Conservation (phyloP, 1,140 invertebrate species). For the Scaptomyza montana region DNA sequence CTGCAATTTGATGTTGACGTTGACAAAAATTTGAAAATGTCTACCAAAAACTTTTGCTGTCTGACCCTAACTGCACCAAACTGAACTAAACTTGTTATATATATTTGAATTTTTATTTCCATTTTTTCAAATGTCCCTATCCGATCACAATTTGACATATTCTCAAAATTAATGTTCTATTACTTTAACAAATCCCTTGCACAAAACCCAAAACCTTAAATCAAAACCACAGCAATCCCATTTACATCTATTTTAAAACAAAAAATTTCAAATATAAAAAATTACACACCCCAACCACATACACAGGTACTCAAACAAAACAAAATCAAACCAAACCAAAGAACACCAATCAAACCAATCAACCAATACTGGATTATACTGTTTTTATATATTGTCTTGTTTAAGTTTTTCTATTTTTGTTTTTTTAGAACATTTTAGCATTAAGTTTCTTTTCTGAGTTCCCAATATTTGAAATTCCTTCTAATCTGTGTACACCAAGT, state of each 20-base stretch:
- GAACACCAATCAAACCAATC: constrained; percentile 20
- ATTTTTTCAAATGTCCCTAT: constrained; percentile 42
- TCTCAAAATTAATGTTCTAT: constrained; percentile 24
- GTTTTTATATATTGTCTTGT: constrained; percentile 66
- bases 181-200: constrained; percentile 60
- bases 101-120: constrained; percentile 24
- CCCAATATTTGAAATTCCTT: constrained; percentile 32
- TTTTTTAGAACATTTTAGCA: constrained; percentile 62
- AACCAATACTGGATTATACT: constrained; percentile 55
- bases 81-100: constrained; percentile 17
- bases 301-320: constrained; percentile 38
- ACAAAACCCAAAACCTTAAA: constrained; percentile 53
- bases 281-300: constrained; percentile 25
- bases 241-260: constrained; percentile 58
- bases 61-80: constrained; percentile 61
- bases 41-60: constrained; percentile 23
- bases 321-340: constrained; percentile 26
- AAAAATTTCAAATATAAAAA: background rate
- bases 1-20: constrained; percentile 68
- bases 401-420: constrained; percentile 69
- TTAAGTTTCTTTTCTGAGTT: constrained; percentile 59
- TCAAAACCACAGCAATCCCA: constrained; percentile 62
- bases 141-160: constrained; percentile 42
- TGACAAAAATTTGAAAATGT: constrained; percentile 34
- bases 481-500: constrained; percentile 35